Conservation (phyloP, 2,797 vertebrate genomes). For the Sciaenops ocellatus region DNA sequence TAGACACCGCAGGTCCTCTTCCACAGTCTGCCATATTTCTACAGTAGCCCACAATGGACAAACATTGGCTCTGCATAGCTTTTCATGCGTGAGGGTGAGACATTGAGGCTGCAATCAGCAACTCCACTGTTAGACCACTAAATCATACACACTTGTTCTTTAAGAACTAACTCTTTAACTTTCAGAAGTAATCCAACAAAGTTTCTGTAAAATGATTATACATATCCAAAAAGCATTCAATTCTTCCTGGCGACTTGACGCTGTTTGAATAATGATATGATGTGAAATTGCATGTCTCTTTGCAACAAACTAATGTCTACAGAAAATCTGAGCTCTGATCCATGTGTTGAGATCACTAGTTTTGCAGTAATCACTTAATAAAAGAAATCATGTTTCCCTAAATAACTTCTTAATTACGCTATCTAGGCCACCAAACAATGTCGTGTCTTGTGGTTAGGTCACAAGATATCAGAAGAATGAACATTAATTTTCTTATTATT, state of each 20-base stretch:
- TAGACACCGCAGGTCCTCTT: no score
- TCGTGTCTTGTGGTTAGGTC: conserved; percentile 45
- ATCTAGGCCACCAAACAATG: conserved; percentile 19
- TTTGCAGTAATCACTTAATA: conserved; percentile 25
- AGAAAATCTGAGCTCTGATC: conserved; percentile 25
- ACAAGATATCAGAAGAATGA: conserved; percentile 46
- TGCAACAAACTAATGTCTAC: neutral
- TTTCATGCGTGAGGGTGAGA: no score
- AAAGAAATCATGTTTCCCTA: conserved; percentile 35
- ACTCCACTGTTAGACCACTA: no score
- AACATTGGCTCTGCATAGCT: no score
- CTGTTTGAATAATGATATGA: neutral
- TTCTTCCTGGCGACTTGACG: neutral
- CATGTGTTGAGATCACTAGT: conserved; percentile 22
- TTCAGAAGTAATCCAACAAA: neutral
- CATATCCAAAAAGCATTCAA: neutral
- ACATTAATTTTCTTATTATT: conserved; percentile 47
- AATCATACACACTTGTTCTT: no score
- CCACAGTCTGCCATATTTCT: no score
- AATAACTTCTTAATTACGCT: conserved; percentile 29
- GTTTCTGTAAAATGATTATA: neutral
- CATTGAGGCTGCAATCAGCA: no score
- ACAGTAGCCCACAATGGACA: no score
- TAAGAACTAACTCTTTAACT: neutral
- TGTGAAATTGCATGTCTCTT: neutral